A percentile compares a stretch with the other conserved stretches of the same genome.
Evolutionary conservation across 2,113 vertebrate genomes (phyloP).

Genomic region (Polypterus bichir): DNA sequence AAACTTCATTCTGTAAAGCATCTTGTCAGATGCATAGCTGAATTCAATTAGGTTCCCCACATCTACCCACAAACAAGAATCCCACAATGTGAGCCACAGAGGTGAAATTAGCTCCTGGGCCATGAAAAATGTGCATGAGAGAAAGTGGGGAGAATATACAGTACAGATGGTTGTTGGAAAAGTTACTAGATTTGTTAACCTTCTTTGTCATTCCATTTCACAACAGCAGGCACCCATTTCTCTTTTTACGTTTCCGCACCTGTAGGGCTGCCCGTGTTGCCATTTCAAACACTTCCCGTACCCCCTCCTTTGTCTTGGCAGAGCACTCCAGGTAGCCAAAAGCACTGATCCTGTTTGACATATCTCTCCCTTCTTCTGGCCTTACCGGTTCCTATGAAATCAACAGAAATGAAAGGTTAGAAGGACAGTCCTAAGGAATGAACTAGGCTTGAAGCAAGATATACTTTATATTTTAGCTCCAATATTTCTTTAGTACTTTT

Average conservation of each 20-base stretch:
- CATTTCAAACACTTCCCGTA: slow-evolving; percentile 96
- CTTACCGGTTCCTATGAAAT: slow-evolving; percentile 75
- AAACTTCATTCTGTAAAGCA: slow-evolving; percentile 28
- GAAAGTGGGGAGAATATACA: slow-evolving; percentile 32
- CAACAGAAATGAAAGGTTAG: not conserved
- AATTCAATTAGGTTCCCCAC: too few relatives aligned
- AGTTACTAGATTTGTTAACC: slow-evolving; percentile 38
- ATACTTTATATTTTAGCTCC: too few relatives aligned
- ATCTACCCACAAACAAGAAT: too few relatives aligned
- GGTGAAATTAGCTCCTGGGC: too few relatives aligned
- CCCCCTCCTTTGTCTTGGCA: slow-evolving; percentile 93
- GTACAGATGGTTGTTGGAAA: not conserved
- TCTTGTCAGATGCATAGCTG: too few relatives aligned
- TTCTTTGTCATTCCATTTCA: slow-evolving; percentile 35
- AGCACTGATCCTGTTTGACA: slow-evolving; percentile 90
- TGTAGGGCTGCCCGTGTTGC: slow-evolving; percentile 87
- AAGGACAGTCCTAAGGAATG: not conserved
- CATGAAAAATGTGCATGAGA: slow-evolving; percentile 13
- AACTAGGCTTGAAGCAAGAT: too few relatives aligned
- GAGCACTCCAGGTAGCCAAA: slow-evolving; percentile 97
- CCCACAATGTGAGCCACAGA: too few relatives aligned
- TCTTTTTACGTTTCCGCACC: slow-evolving; percentile 84
- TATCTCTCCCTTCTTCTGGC: slow-evolving; percentile 87
- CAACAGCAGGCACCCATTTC: slow-evolving; percentile 70
- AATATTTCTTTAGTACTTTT: too few relatives aligned